phyloP scores from a whole-genome alignment of 2,113 vertebrate genomes.

The Dromaius novaehollandiae region DNA sequence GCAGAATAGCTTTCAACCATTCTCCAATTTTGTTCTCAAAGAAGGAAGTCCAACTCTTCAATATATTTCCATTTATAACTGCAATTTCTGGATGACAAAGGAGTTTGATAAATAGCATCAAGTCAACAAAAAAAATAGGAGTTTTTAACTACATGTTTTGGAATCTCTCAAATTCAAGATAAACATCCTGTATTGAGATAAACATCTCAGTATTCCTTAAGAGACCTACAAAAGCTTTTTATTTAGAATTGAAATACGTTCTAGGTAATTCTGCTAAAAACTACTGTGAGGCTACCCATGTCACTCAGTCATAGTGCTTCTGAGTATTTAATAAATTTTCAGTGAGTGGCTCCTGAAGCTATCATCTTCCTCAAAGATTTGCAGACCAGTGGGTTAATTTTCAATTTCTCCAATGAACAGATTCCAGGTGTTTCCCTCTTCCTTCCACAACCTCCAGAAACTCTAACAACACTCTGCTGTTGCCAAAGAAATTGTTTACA shows the following conservation, averaged over 20 bases:
- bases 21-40: neutral
- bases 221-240: neutral
- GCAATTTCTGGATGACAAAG: neutral
- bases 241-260: neutral
- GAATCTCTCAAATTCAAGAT: neutral
- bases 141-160: neutral
- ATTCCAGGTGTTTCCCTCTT: conserved; percentile 62
- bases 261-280: neutral
- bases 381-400: conserved; percentile 24
- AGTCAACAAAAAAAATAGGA: neutral
- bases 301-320: neutral
- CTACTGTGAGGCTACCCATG: neutral
- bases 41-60: neutral
- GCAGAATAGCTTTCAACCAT: neutral
- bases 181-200: neutral
- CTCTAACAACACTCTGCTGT: neutral
- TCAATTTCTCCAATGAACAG: conserved; percentile 20
- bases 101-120: neutral
- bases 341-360: neutral
- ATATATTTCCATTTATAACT: neutral
- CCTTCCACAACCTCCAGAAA: neutral
- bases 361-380: neutral
- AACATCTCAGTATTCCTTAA: neutral
- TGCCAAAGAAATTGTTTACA: conserved; percentile 31
- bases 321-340: neutral